Conservation (phyloP, 1,140 invertebrate genomes). For the Papilio aristodemus region DNA sequence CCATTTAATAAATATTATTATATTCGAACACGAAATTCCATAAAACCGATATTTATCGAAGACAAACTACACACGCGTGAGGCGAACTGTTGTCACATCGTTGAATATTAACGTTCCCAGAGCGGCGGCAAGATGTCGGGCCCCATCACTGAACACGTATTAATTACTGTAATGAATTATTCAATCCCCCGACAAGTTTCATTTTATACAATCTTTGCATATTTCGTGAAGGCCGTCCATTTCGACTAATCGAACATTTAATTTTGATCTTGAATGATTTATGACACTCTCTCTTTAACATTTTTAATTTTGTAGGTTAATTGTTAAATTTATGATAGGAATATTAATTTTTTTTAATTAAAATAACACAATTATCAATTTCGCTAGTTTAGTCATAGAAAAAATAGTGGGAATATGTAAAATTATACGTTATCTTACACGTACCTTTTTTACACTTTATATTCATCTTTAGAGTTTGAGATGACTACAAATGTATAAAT, state of each 20-base stretch:
- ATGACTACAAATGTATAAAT: too few relatives aligned
- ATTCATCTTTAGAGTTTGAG: too few relatives aligned
- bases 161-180: not conserved
- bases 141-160: not conserved
- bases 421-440: too few relatives aligned
- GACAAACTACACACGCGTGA: not conserved
- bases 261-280: not conserved
- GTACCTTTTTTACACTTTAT: too few relatives aligned
- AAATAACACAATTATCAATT: too few relatives aligned
- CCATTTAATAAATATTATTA: not conserved
- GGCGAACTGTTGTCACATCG: not conserved
- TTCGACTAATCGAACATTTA: not conserved
- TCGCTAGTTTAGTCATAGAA: too few relatives aligned
- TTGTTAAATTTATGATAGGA: not conserved
- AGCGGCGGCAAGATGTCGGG: not conserved
- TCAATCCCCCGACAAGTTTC: not conserved
- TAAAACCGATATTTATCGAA: not conserved
- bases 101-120: not conserved
- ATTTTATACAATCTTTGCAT: not conserved
- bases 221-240: not conserved
- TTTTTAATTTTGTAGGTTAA: not conserved
- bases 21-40: too few relatives aligned
- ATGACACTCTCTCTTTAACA: not conserved
- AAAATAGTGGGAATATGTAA: too few relatives aligned
- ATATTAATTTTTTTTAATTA: too few relatives aligned